Percentiles rank a stretch among this genome's conserved stretches.
Conservation (phyloP, 2,888 invertebrate species). For the Latrodectus hesperus region DNA sequence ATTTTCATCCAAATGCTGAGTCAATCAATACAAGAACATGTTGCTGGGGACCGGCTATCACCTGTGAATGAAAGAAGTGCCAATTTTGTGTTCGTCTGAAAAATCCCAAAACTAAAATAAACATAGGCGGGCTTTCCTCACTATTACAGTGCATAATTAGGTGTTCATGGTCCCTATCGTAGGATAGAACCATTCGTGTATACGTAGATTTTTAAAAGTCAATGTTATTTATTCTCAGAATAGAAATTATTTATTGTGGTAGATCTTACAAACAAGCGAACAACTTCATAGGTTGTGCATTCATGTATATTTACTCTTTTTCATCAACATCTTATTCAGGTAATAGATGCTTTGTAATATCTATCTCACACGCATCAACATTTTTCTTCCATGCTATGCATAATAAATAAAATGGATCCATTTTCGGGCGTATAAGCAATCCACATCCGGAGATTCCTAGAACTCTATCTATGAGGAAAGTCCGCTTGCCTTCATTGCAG, state of each 20-base stretch:
- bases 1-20: background rate
- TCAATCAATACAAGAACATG: background rate
- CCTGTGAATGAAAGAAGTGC: constrained; percentile 48
- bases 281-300: too few relatives aligned
- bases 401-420: too few relatives aligned
- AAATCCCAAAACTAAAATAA: constrained; percentile 16
- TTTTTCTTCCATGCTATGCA: too few relatives aligned
- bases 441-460: too few relatives aligned
- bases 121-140: constrained; percentile 34
- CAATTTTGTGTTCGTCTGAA: constrained; percentile 57
- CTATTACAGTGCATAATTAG: constrained; percentile 31
- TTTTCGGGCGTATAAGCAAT: too few relatives aligned
- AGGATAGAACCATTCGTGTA: constrained; percentile 43
- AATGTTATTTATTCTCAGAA: constrained; percentile 45
- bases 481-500: background rate
- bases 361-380: too few relatives aligned
- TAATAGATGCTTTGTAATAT: too few relatives aligned
- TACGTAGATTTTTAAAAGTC: constrained; percentile 48
- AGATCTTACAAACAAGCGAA: background rate
- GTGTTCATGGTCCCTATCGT: constrained; percentile 36
- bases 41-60: constrained; percentile 49
- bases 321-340: too few relatives aligned
- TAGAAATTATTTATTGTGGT: constrained; percentile 60
- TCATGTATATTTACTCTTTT: too few relatives aligned
- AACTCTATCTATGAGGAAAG: background rate